These are phyloP conservation scores for Drosophila ustulata DNA, from an alignment of 2,888 invertebrate genomes.

Conservation along the genomic window DNA sequence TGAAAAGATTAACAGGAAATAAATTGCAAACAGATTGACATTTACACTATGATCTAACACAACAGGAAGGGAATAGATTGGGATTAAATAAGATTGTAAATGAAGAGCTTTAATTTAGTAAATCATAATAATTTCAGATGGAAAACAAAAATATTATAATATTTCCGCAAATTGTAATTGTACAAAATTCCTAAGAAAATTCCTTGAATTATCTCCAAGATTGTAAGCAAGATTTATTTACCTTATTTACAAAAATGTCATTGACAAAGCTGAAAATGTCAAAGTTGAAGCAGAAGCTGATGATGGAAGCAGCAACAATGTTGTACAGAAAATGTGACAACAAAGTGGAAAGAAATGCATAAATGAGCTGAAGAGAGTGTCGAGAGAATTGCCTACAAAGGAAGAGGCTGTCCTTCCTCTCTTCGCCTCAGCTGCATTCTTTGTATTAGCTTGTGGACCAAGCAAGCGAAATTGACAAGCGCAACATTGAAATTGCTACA, in stretches of 20 bases:
- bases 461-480: constrained; percentile 72
- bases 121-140: too few relatives aligned
- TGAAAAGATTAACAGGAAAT: not conserved
- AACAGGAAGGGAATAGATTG: not conserved
- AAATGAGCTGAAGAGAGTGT: constrained; percentile 21
- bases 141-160: too few relatives aligned
- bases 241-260: not conserved
- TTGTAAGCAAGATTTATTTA: not conserved
- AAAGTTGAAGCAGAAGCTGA: too few relatives aligned
- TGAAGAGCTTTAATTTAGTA: too few relatives aligned
- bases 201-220: too few relatives aligned
- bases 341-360: constrained; percentile 3
- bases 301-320: constrained; percentile 3
- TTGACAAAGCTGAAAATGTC: not conserved
- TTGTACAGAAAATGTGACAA: constrained; percentile 9
- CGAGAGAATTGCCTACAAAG: constrained; percentile 27
- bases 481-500: constrained; percentile 79
- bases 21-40: not conserved
- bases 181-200: too few relatives aligned
- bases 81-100: too few relatives aligned
- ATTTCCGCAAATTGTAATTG: too few relatives aligned
- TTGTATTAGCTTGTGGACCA: constrained; percentile 16
- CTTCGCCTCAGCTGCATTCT: not conserved
- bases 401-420: constrained; percentile 36
- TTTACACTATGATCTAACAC: not conserved